These are phyloP conservation scores for Lepilemur septentrionalis DNA, from an alignment of 2,797 vertebrate species.

Conservation along the genomic window DNA sequence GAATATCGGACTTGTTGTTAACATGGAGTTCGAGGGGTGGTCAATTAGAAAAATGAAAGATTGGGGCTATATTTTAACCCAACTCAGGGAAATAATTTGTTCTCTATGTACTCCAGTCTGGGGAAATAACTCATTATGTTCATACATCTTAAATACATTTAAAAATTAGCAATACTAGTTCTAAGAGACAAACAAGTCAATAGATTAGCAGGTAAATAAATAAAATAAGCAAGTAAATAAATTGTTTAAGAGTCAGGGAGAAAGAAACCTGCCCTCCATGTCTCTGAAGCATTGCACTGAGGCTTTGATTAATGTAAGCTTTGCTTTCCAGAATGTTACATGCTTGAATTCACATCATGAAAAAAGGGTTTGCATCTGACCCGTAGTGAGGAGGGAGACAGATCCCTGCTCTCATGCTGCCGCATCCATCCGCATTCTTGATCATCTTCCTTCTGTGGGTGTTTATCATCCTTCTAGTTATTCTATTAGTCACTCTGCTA, in stretches of 20 bases:
- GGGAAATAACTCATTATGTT: background rate
- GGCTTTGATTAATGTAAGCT: background rate
- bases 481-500: conserved; percentile 45
- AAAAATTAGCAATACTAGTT: background rate
- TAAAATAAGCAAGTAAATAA: background rate
- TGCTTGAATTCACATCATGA: conserved; percentile 21
- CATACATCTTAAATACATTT: background rate
- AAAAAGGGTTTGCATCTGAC: background rate
- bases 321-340: background rate
- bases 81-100: background rate
- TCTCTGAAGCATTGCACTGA: background rate
- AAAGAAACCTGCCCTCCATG: background rate
- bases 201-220: background rate
- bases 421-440: background rate
- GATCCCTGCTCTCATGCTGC: background rate
- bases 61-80: background rate
- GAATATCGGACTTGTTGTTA: background rate
- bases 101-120: background rate
- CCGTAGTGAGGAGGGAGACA: background rate
- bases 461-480: conserved; percentile 32
- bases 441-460: background rate
- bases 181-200: background rate
- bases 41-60: background rate
- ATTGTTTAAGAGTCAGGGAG: background rate
- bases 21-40: background rate